Base-by-base conservation (phyloP, 2,888 invertebrate genomes). In the Pheosia tremula region DNA sequence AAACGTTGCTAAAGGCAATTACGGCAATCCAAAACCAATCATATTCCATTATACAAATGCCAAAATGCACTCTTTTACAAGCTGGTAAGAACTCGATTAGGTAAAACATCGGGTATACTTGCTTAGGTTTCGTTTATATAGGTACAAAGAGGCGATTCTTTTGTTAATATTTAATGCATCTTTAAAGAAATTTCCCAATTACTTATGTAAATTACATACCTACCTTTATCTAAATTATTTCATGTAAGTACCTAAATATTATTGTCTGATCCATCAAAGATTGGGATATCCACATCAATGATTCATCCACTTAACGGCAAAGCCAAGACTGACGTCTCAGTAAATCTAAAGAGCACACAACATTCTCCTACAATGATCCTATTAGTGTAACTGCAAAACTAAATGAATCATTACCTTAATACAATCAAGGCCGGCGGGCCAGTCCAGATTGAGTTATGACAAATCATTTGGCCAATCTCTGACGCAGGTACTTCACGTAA, bases 331-430 rank as follows among this genome's bases (percentile, higher is more conserved):
- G 56, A 60, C 60, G 56, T 60, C 60, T 53, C 4, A 45, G 45
- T 39, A 56, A 56, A 45, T 56, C 56, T 24, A 43, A 56, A 45
- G 56, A 56, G 56, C 43, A 56, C 45, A 56, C 38, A 38, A 58
- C 41, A 64, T 75, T 72, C 58, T 57, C 45, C 43, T 68, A 62
- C 57, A 64, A 60, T 72, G 75, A 77, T 75, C 71, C 67, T 75
- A 78, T 73, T 66, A 75, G 58, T 57, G 59, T 49, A 58, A 62
- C 66, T 68, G 66, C 64, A 67, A 68, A 60, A 65, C 56, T 9
- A 61, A 69, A 69, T 80, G 82, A 84, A 74, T 83, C 81, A 84
- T 81, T 81, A 78, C 73, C 78, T 76, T 75, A 81, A 82, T 78
- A 65, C 74, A 74, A 82, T 77, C 79, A 81, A 84, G 79, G 79